Percentiles rank a stretch among this genome's conserved stretches.
Evolutionary conservation across 2,113 vertebrate species (phyloP).

Genomic region (Channa argus): DNA sequence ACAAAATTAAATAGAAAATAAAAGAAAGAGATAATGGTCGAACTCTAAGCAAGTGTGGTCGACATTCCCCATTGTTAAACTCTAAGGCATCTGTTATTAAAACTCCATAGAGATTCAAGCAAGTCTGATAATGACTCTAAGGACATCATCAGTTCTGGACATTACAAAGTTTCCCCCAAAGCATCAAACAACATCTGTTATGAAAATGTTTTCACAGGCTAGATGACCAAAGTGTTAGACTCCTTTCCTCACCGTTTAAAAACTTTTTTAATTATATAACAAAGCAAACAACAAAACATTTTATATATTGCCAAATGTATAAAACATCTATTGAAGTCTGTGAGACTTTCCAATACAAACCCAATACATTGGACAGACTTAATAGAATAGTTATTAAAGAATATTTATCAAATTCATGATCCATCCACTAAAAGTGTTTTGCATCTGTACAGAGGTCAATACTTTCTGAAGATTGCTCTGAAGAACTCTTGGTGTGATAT

Average conservation of each 20-base stretch:
- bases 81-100: background rate
- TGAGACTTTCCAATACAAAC: background rate
- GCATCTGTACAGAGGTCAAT: slow-evolving; percentile 11
- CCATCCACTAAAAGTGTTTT: background rate
- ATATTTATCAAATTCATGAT: background rate
- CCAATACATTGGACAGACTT: background rate
- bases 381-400: background rate
- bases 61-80: background rate
- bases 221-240: too few species aligned
- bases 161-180: too few species aligned
- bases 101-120: background rate
- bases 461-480: slow-evolving; percentile 17
- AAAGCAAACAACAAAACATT: too few species aligned
- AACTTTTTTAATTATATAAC: too few species aligned
- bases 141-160: background rate
- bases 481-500: slow-evolving; percentile 33
- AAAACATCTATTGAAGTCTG: background rate
- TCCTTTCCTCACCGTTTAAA: too few species aligned
- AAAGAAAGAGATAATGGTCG: background rate
- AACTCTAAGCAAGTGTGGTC: background rate
- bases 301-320: background rate
- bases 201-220: too few species aligned
- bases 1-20: background rate
- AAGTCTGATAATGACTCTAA: background rate
- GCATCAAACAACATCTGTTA: too few species aligned